phyloP scores from a whole-genome alignment of 92 coral and sea anemone species.

The Micromussa lordhowensis region DNA sequence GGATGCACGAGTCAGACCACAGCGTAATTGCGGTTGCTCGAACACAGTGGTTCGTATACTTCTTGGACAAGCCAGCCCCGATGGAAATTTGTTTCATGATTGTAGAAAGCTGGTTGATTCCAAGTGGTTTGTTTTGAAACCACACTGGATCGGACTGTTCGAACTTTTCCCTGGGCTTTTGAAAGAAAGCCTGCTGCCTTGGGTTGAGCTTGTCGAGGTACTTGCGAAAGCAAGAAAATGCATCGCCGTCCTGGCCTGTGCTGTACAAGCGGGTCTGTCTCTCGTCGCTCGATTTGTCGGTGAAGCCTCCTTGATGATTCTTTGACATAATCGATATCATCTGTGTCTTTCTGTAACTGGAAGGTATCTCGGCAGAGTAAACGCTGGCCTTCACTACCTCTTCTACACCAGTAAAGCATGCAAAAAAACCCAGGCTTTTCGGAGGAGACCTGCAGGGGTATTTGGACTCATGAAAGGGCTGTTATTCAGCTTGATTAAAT shows the following conservation, averaged over 20 bases:
- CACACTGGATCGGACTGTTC: no score
- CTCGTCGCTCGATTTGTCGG: constrained; percentile 45
- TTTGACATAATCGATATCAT: constrained; percentile 48
- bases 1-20: constrained; percentile 53
- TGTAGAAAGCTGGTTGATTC: constrained; percentile 3
- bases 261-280: no score
- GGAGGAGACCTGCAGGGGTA: constrained; percentile 53
- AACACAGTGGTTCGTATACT: constrained; percentile 32
- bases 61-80: constrained; percentile 45
- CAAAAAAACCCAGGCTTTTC: constrained; percentile 48
- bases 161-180: no score
- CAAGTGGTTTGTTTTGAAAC: constrained; percentile 23
- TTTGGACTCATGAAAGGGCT: no score
- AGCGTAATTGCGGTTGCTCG: constrained; percentile 62
- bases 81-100: constrained; percentile 42
- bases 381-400: no score
- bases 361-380: constrained; percentile 57
- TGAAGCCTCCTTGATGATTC: constrained; percentile 59
- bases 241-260: constrained; percentile 36
- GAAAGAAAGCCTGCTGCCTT: no score
- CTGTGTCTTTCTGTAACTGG: constrained; percentile 40
- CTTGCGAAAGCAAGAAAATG: constrained; percentile 26
- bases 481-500: no score
- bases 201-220: constrained; percentile 6
- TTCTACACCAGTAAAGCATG: constrained; percentile 58